These are phyloP conservation scores for Drosophila lacertosa DNA, from an alignment of 1,140 invertebrate genomes.

Conservation along the genomic window DNA sequence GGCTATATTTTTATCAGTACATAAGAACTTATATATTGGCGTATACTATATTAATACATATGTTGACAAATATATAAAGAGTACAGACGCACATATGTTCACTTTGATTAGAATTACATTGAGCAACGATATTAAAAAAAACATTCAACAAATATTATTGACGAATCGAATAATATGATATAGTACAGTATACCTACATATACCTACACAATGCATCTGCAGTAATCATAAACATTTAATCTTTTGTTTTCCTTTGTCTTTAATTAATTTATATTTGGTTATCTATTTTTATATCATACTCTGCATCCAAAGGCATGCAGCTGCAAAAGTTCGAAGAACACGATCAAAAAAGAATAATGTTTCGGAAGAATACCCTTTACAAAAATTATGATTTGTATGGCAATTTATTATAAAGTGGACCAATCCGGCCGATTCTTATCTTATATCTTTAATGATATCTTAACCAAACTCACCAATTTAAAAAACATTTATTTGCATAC, in stretches of 20 bases:
- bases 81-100: slow-evolving; percentile 16
- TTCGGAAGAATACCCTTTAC: too few relatives aligned
- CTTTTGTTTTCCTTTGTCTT: not conserved
- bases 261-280: too few relatives aligned
- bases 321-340: too few relatives aligned
- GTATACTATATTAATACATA: not conserved
- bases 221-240: not conserved
- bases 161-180: not conserved
- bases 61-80: not conserved
- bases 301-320: too few relatives aligned
- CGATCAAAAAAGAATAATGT: too few relatives aligned
- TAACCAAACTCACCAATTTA: too few relatives aligned
- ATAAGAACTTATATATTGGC: not conserved
- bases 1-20: not conserved
- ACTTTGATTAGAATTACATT: slow-evolving; percentile 24
- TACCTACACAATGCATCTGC: not conserved
- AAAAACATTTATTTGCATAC: too few relatives aligned
- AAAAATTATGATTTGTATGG: too few relatives aligned
- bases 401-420: too few relatives aligned
- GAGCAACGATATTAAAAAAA: slow-evolving; percentile 6
- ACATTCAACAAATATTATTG: slow-evolving; percentile 4
- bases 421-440: too few relatives aligned
- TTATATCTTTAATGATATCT: too few relatives aligned
- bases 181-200: not conserved
- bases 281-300: too few relatives aligned